These are phyloP conservation scores for Belgica antarctica DNA, from an alignment of 2,888 invertebrate genomes.

Conservation along the genomic window DNA sequence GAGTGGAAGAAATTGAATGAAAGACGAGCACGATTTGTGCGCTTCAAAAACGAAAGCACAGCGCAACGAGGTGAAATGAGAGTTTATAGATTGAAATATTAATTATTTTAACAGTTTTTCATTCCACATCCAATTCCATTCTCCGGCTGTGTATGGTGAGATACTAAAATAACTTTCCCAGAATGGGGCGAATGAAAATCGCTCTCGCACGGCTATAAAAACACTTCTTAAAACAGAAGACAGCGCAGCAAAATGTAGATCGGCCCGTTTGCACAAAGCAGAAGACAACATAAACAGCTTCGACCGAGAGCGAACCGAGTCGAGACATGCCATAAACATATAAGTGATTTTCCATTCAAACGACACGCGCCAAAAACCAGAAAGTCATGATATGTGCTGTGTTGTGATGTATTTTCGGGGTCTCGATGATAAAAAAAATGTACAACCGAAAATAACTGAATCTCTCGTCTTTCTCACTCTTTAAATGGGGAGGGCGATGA, in stretches of 20 bases:
- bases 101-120: conserved; percentile 42
- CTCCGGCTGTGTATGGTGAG: not conserved
- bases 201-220: no score
- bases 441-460: conserved; percentile 26
- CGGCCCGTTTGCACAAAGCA: conserved; percentile 16
- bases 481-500: not conserved
- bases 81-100: conserved; percentile 42
- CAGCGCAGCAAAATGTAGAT: conserved; percentile 17
- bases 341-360: conserved; percentile 44
- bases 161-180: conserved; percentile 42
- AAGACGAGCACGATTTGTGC: conserved; percentile 33
- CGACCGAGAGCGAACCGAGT: no score
- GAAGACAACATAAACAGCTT: conserved; percentile 23
- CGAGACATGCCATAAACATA: conserved; percentile 42
- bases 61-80: conserved; percentile 20
- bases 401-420: no score
- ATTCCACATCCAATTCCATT: not conserved
- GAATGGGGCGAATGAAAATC: conserved; percentile 32
- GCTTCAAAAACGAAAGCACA: not conserved
- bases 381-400: conserved; percentile 14
- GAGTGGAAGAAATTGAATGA: conserved; percentile 11
- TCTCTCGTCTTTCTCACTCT: no score
- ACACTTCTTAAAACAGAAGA: conserved; percentile 26
- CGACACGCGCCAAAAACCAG: conserved; percentile 43
- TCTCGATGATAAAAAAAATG: conserved; percentile 13